These are phyloP conservation scores for Trachops cirrhosus DNA, from an alignment of 2,797 vertebrate species.

Conservation along the genomic window DNA sequence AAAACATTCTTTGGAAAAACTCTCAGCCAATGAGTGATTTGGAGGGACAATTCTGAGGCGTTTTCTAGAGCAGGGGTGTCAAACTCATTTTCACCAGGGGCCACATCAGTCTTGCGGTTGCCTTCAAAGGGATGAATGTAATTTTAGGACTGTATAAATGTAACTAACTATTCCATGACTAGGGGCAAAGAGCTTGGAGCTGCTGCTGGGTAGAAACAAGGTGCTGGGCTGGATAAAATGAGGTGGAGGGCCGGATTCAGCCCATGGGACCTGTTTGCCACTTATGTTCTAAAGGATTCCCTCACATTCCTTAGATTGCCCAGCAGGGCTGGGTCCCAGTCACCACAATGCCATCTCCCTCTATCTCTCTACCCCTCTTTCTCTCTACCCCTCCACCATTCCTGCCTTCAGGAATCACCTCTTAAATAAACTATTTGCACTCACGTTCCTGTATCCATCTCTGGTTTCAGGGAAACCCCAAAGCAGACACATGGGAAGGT, in stretches of 20 bases:
- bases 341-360: background rate
- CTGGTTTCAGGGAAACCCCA: background rate
- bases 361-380: background rate
- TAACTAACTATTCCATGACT: too few species aligned
- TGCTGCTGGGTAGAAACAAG: too few species aligned
- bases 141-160: too few species aligned
- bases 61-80: background rate
- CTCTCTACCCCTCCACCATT: background rate
- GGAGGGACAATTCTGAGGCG: background rate
- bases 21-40: background rate
- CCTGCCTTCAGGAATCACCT: background rate
- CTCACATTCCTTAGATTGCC: background rate
- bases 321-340: background rate
- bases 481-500: background rate
- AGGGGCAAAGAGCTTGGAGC: too few species aligned
- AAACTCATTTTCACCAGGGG: too few species aligned
- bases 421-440: background rate
- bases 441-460: background rate
- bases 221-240: too few species aligned
- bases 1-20: background rate
- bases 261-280: too few species aligned
- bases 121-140: too few species aligned
- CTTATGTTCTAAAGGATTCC: background rate
- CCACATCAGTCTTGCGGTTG: too few species aligned
- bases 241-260: too few species aligned